Evolutionary conservation across 1,140 invertebrate species (phyloP), one percentile per base, ranked within the genome.

Genomic region (Brachionus asplanchnoidis): DNA sequence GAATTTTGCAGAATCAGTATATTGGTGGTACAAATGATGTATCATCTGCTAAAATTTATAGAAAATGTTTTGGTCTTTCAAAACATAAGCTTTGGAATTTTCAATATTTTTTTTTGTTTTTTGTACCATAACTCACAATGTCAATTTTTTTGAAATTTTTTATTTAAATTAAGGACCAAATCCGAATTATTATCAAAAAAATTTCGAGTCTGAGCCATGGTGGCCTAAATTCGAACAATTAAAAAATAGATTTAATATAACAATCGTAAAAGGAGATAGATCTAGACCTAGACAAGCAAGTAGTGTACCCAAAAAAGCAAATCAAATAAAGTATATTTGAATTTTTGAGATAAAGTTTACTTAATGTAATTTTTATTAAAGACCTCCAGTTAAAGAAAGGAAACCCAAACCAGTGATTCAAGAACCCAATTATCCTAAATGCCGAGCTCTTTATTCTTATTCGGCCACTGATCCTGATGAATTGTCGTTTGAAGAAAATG

Each of bases 401-500:
- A 77, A 50, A 20, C 70, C 70, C 9, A 77, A 77, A 50, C 17
- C 36, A 14, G 36, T 40, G 6, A 40, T 50, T 9, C 42, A 7
- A 50, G 73, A 77, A 26, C 73, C 73, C 8, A 77, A 77, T 26
- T 77, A 77, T 50, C 73, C 73, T 9, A 77, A 77, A 12, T 77
- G 73, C 26, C 42, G 85, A 85, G 70, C 85, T 77, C 14, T 84
- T 6, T 46, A 80, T 65, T 32, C 50, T 36, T 80, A 60, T 80
- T 12, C 26, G 6, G 78, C 84, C 92, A 94, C 94, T 87, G 96
- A 95, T 87, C 94, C 95, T 84, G 96, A 97, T 91, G 96, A 98
- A 92, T 94, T 98, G 86, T 94, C 94, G 12, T 97, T 98, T 91
- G 95, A 97, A 91, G 95, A 95, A 9, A 95, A 95, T 88, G 95